Evolutionary conservation across 2,888 invertebrate genomes (phyloP).

Genomic region (Xestia ashworthii): DNA sequence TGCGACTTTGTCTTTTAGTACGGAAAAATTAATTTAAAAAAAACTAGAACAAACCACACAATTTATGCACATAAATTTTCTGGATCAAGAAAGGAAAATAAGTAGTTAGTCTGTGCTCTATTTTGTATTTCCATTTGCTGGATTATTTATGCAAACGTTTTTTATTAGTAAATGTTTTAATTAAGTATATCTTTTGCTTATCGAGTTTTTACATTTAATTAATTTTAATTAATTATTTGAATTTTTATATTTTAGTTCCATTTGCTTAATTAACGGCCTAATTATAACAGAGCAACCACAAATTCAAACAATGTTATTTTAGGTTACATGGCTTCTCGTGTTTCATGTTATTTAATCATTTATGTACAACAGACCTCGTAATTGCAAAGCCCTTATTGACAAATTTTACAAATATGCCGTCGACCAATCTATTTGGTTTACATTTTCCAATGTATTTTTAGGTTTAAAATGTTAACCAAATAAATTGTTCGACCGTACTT

Average conservation of each 20-base stretch:
- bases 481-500: not conserved
- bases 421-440: too few species aligned
- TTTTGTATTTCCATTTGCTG: not conserved
- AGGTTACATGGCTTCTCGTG: not conserved
- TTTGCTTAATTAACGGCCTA: not conserved
- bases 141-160: not conserved
- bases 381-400: not conserved
- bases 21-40: constrained; percentile 10
- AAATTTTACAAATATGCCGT: not conserved
- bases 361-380: not conserved
- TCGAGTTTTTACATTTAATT: not conserved
- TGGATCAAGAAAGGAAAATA: not conserved
- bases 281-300: not conserved
- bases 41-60: not conserved
- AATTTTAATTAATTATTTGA: not conserved
- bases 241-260: not conserved
- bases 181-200: not conserved
- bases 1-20: not conserved
- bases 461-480: too few species aligned
- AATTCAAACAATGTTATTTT: not conserved
- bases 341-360: not conserved
- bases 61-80: not conserved
- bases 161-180: not conserved
- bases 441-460: too few species aligned
- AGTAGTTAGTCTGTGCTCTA: not conserved